Base-by-base conservation (phyloP, 2,888 invertebrate genomes). In the Drosophila glabriapex region DNA sequence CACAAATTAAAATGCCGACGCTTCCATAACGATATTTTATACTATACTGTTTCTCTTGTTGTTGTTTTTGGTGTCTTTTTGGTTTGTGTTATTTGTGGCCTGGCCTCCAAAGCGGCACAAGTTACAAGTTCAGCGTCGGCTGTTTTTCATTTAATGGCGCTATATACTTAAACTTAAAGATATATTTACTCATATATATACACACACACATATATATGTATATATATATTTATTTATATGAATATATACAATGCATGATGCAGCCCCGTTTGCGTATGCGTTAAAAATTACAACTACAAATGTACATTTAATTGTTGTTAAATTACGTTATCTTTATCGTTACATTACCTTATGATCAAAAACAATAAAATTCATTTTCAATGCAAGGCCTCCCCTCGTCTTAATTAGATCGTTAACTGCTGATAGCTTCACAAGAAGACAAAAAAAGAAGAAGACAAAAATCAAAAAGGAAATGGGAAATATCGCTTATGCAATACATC, bases 291-390 rank as follows among this genome's bases (percentile, higher is more conserved):
- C 76, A 76, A 37, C 59, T 60, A 67, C 63, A 68, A 71, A 74
- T 85, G 82, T 89, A 85, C 55, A 90, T 86, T 86, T 86, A 90
- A 86, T 89, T 86, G 91, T 90, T 88, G 86, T 80, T 84, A 82
- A 84, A 68, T 80, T 82, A 85, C 85, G 79, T 85, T 85, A 80
- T 61, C 78, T 66, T 79, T 82, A 85, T 74, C 60, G 80, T 90
- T 84, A 79, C 22, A 46, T 87, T 90, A 90, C 83, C 85, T 79
- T 80, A 70, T 82, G 90, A 85, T 90, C 80, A 66, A 73, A 84
- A 85, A 80, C 85, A 87, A 90, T 75, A 80, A 89, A 88, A 89
- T 77, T 86, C 80, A 88, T 85, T 85, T 85, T 85, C 89, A 88
- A 88, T 85, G 85, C 85, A 90, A 79, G 43, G 62, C 61, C 63